These are phyloP conservation scores for Leucopsar rothschildi DNA, from an alignment of 2,113 vertebrate species.

Conservation along the genomic window DNA sequence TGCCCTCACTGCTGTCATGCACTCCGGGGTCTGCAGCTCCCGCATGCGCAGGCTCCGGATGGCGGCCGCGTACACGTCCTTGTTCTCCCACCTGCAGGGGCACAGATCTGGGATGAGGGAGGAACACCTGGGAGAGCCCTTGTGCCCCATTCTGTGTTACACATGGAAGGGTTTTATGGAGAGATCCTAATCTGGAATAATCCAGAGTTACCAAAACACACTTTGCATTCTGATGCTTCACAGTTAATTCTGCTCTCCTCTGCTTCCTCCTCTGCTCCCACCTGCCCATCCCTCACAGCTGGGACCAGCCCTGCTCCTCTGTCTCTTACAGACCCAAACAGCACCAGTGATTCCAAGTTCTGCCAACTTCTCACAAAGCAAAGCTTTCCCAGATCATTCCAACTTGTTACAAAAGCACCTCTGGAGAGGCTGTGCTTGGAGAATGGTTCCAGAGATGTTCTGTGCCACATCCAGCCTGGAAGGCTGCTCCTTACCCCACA, in stretches of 20 bases:
- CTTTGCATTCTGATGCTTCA: not conserved
- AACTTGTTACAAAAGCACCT: not conserved
- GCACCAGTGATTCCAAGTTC: not conserved
- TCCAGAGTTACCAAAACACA: accelerated
- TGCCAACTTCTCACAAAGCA: not conserved
- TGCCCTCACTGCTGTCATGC: conserved; percentile 87
- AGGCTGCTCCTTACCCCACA: conserved; percentile 78
- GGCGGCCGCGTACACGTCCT: conserved; percentile 85
- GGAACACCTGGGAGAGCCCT: not conserved
- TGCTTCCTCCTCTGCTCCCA: not conserved
- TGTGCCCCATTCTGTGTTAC: accelerated
- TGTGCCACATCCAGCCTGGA: not conserved
- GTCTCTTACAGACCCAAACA: not conserved
- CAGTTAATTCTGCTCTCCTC: not conserved
- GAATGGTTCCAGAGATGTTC: not conserved
- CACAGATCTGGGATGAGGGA: not conserved
- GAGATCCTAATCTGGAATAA: not conserved
- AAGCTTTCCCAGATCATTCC: not conserved
- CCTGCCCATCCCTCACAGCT: not conserved
- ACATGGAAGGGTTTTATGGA: not conserved
- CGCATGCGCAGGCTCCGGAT: conserved; percentile 87
- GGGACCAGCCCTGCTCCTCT: not conserved
- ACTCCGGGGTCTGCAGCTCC: conserved; percentile 89
- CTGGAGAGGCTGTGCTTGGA: not conserved
- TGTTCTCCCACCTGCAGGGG: conserved; percentile 90